These are phyloP conservation scores for Pseudochaenichthys georgianus DNA, from an alignment of 2,797 vertebrate genomes.

Conservation along the genomic window DNA sequence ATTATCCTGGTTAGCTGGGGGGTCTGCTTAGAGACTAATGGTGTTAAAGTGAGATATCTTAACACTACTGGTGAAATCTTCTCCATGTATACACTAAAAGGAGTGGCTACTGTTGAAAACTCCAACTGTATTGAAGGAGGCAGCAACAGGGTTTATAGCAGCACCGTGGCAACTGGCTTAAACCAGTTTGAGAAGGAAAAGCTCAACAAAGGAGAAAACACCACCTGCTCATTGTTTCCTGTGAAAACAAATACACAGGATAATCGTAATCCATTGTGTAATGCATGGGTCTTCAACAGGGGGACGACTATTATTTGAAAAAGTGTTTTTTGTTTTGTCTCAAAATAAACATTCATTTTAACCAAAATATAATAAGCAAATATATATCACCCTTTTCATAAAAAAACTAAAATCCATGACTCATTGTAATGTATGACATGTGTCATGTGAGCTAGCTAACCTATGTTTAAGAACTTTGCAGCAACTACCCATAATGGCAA, in stretches of 20 bases:
- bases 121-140: neutral
- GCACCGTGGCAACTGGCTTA: neutral
- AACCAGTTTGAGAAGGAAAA: neutral
- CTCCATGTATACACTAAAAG: slow-evolving; percentile 7
- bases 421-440: too few species aligned
- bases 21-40: slow-evolving; percentile 18
- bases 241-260: neutral
- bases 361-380: too few species aligned
- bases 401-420: too few species aligned
- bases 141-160: neutral
- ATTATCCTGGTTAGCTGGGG: neutral
- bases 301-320: too few species aligned
- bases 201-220: slow-evolving; percentile 11
- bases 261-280: neutral
- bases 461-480: too few species aligned
- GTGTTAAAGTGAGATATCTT: neutral
- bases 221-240: slow-evolving; percentile 15
- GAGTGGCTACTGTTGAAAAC: neutral
- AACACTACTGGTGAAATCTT: slow-evolving; percentile 3
- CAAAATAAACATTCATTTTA: too few species aligned
- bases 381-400: too few species aligned
- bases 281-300: too few species aligned
- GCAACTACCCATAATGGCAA: too few species aligned
- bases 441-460: too few species aligned
- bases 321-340: too few species aligned